Conservation (phyloP, 2,888 invertebrate species). For the Synanthedon andrenaeformis region DNA sequence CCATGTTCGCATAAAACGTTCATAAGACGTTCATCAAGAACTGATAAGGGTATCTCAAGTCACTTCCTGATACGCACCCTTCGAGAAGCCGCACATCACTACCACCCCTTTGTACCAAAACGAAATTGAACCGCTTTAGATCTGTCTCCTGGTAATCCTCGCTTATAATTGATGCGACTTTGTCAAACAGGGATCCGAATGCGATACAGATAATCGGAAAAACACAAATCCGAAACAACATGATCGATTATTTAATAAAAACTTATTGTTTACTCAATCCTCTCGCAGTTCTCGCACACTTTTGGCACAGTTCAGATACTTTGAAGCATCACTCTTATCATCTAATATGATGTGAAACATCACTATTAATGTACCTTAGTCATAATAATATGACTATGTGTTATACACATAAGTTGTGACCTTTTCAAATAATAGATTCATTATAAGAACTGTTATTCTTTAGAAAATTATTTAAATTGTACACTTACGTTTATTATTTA, state of each 20-base stretch:
- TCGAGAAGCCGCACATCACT: conserved; percentile 14
- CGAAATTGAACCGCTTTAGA: conserved; percentile 65
- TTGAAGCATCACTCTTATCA: too few relatives aligned
- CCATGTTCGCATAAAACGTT: background rate
- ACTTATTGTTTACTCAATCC: background rate
- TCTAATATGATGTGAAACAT: too few relatives aligned
- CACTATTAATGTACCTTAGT: too few relatives aligned
- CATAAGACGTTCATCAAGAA: conserved; percentile 29
- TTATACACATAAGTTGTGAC: too few relatives aligned
- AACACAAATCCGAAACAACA: conserved; percentile 57
- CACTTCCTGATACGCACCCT: conserved; percentile 48
- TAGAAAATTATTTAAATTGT: too few relatives aligned
- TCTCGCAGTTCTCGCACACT: background rate
- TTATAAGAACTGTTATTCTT: too few relatives aligned
- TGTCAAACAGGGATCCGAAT: conserved; percentile 49
- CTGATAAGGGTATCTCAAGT: conserved; percentile 42
- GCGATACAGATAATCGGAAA: conserved; percentile 62
- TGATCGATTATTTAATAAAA: conserved; percentile 50
- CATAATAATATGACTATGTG: too few relatives aligned
- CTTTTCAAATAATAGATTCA: too few relatives aligned
- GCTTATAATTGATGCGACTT: conserved; percentile 69
- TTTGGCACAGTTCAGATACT: too few relatives aligned
- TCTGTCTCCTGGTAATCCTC: conserved; percentile 63
- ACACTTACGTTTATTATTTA: too few relatives aligned
- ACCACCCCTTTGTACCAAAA: conserved; percentile 17